A percentile compares a stretch with the other conserved stretches of the same genome.
Evolutionary conservation across 2,113 vertebrate genomes (phyloP).

Genomic region (Megaceryle maxima): DNA sequence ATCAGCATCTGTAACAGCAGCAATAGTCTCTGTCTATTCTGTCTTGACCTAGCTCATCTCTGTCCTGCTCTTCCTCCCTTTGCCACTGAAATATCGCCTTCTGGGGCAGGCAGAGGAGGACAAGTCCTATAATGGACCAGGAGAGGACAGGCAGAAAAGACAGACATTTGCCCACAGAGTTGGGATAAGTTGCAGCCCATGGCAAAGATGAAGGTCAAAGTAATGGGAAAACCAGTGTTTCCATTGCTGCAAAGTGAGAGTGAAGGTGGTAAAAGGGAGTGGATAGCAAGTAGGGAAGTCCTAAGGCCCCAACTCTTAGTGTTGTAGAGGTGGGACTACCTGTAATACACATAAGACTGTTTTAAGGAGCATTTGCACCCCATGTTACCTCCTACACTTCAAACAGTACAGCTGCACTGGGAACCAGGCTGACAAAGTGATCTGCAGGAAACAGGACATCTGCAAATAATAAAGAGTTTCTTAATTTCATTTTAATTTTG

Average conservation of each 20-base stretch:
- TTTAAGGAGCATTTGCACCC: neutral
- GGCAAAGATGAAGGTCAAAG: neutral
- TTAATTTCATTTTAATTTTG: neutral
- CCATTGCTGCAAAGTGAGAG: neutral
- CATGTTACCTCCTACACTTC: fast-evolving
- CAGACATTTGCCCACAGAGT: neutral
- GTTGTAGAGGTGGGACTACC: neutral
- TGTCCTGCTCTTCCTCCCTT: neutral
- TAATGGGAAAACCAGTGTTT: neutral
- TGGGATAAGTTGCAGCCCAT: neutral
- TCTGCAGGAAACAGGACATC: neutral
- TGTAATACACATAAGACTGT: neutral
- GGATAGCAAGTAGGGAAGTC: neutral
- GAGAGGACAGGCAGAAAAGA: neutral
- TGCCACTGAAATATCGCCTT: neutral
- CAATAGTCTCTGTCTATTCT: neutral
- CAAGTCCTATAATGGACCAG: neutral
- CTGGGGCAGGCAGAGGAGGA: neutral
- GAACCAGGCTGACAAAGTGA: neutral
- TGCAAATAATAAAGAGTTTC: neutral
- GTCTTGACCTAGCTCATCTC: neutral
- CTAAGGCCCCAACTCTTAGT: neutral
- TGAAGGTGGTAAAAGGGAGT: neutral
- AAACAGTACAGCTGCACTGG: neutral
- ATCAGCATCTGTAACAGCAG: neutral